Base-by-base conservation (phyloP, 1,140 invertebrate genomes). In the Temnothorax curvispinosus region DNA sequence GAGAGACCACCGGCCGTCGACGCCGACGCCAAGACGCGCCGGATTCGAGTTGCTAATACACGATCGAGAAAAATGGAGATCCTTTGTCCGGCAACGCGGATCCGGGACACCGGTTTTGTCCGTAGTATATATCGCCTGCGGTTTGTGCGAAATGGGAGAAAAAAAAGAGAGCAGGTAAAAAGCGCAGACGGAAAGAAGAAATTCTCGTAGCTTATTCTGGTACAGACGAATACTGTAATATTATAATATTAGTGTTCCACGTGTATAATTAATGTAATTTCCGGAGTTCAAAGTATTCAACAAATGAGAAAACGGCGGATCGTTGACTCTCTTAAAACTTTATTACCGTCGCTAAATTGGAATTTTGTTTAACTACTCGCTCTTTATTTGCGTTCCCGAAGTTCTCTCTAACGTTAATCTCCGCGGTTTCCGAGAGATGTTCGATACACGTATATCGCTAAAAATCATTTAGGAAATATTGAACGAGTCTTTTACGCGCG, bases 21-120 rank as follows among this genome's bases (percentile, higher is more conserved):
- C 47, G 71, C 35, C 32, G n/a, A 52, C 71, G 71, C 41, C 38
- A 21, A 41, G 41, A 69, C 56, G 75, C 75, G 75, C 47, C 75
- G 56, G 65, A 67, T 74, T 60, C 54, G 32, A 74, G 80, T 60
- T 74, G 62, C 69, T 84, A 74, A 84, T 84, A 84, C 27, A 82
- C 18, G 67, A 84, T 84, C 54, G 69, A 27, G 54, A 84, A 84
- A 84, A 84, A 74, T 84, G 52, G 67, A 69, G 77, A 56, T 0
- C 38, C 78, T 84, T 84, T 84, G 80, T 84, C 38, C 78, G 21
- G 27, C 27, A 27, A 27, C 38, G 38, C 21, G 50, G 38, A 60
- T 71, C 65, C 64, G 62, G n/a, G 41, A 58, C 47, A 21, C 32
- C 32, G 58, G 52, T 47, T 47, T 47, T 5, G 58, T 62, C 13